phyloP scores from a whole-genome alignment of 2,797 vertebrate genomes.

The Rhynchotus rufescens region DNA sequence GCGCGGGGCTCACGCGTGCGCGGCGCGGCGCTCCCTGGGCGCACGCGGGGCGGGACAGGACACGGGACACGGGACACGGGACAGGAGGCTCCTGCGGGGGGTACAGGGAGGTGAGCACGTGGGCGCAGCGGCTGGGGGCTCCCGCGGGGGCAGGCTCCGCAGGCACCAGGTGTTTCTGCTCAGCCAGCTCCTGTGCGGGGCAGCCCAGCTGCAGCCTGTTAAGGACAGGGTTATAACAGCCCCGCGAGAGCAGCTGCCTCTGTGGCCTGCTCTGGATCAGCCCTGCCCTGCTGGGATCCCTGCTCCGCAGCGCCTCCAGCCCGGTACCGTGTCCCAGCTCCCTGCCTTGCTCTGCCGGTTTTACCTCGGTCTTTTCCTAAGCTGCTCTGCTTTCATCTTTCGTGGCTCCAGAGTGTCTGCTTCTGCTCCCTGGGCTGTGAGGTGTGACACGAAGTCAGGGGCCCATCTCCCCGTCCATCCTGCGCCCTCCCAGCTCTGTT shows the following conservation, averaged over 20 bases:
- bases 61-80: too few relatives aligned
- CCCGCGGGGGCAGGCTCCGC: too few relatives aligned
- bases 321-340: background rate
- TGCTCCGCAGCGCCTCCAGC: background rate
- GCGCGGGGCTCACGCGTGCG: background rate
- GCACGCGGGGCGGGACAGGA: too few relatives aligned
- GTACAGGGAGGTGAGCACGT: too few relatives aligned
- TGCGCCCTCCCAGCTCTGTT: slow-evolving; percentile 2
- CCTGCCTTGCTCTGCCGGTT: background rate
- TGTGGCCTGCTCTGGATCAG: background rate
- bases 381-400: background rate
- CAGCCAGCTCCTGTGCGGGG: background rate
- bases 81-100: too few relatives aligned
- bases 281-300: background rate
- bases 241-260: too few relatives aligned
- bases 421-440: background rate
- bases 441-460: too few relatives aligned
- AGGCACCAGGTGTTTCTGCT: background rate
- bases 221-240: background rate
- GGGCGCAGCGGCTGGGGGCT: too few relatives aligned
- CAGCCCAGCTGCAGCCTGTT: background rate
- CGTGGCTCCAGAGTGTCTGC: background rate
- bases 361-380: background rate
- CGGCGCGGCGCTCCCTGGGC: background rate
- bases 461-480: too few relatives aligned